phyloP scores from a whole-genome alignment of 2,797 vertebrate species.

The Lagodon rhomboides region DNA sequence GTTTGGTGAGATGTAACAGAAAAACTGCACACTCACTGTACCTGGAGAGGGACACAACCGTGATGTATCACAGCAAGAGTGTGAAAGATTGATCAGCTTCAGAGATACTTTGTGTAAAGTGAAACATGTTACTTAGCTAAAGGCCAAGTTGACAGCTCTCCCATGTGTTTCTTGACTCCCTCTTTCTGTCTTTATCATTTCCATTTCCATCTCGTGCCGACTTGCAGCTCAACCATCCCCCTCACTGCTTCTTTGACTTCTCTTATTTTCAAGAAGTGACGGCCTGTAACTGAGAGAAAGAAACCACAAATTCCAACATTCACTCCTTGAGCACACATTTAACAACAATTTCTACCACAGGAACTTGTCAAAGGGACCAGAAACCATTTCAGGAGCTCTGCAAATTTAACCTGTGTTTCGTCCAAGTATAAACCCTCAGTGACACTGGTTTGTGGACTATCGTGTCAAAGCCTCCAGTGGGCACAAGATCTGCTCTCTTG shows the following conservation, averaged over 20 bases:
- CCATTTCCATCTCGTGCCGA: constrained; percentile 20
- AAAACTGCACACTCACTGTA: constrained; percentile 43
- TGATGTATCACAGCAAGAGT: constrained; percentile 27
- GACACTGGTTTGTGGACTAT: too few relatives aligned
- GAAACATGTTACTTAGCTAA: constrained; percentile 34
- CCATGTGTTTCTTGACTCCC: constrained; percentile 1
- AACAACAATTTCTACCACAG: not conserved
- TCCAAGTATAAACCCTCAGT: too few relatives aligned
- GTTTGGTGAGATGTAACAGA: constrained; percentile 47
- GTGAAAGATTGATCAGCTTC: constrained; percentile 55
- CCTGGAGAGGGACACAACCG: constrained; percentile 14
- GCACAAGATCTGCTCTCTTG: too few relatives aligned
- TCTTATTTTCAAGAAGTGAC: constrained; percentile 9
- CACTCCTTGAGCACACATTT: not conserved
- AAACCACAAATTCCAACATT: not conserved
- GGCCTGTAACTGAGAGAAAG: constrained; percentile 26
- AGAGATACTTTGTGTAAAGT: constrained; percentile 37
- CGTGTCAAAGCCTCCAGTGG: too few relatives aligned
- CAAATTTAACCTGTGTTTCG: not conserved
- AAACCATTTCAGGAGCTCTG: not conserved
- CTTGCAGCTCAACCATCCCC: not conserved
- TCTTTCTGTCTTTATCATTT: constrained; percentile 42
- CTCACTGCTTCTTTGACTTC: not conserved
- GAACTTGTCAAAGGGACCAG: not conserved
- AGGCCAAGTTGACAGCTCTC: not conserved